A percentile compares a stretch with the other conserved stretches of the same genome.
Evolutionary conservation across 2,888 invertebrate species (phyloP).

Genomic region (Pelosia muscerda): DNA sequence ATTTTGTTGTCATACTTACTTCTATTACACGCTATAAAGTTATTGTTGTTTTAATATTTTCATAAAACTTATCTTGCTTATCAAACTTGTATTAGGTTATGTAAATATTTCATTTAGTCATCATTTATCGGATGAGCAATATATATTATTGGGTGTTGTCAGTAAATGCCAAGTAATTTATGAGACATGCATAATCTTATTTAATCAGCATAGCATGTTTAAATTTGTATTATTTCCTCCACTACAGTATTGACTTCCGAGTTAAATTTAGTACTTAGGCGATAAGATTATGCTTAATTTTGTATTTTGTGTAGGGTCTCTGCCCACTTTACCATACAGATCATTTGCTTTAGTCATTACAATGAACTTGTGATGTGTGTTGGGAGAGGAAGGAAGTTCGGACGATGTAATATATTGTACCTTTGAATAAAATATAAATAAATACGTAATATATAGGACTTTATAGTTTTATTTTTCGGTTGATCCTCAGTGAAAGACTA

Average conservation of each 20-base stretch:
- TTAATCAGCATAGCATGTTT: slow-evolving; percentile 74
- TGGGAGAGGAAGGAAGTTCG: slow-evolving; percentile 76
- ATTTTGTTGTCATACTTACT: slow-evolving; percentile 28
- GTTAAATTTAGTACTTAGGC: slow-evolving; percentile 77
- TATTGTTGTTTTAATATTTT: slow-evolving; percentile 47
- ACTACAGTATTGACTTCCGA: slow-evolving; percentile 84
- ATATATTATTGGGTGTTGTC: slow-evolving; percentile 58
- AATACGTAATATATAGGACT: slow-evolving; percentile 85
- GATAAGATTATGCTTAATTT: slow-evolving; percentile 83
- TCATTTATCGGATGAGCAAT: slow-evolving; percentile 58
- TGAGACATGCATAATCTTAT: slow-evolving; percentile 79
- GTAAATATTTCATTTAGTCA: slow-evolving; percentile 77
- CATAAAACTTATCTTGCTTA: slow-evolving; percentile 38
- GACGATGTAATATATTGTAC: slow-evolving; percentile 87
- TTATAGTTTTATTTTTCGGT: slow-evolving; percentile 62
- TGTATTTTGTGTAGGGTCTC: slow-evolving; percentile 80
- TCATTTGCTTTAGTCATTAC: slow-evolving; percentile 82
- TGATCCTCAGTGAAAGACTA: too few relatives aligned
- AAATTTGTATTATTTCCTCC: slow-evolving; percentile 78
- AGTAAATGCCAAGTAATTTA: slow-evolving; percentile 55
- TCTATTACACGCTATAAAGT: slow-evolving; percentile 44
- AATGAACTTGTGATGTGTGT: slow-evolving; percentile 77
- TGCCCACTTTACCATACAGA: slow-evolving; percentile 79
- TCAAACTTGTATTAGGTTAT: slow-evolving; percentile 56
- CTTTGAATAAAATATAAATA: slow-evolving; percentile 85